phyloP scores from a whole-genome alignment of 2,797 vertebrate species.

The Rhinichthys osculus region DNA sequence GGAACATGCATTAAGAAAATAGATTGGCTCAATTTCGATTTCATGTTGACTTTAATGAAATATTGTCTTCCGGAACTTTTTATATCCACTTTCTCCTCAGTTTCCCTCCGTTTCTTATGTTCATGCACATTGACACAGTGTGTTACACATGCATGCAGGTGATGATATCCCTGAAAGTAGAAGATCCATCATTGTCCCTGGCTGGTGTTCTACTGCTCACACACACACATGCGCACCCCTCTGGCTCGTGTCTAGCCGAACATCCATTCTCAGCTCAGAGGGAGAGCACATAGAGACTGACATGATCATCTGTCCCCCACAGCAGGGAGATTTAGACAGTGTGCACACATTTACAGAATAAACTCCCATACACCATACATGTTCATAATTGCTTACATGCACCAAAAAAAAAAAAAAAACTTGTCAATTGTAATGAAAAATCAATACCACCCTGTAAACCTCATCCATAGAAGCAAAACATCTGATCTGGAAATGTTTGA shows the following conservation, averaged over 20 bases:
- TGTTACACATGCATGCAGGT: conserved; percentile 72
- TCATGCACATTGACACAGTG: conserved; percentile 59
- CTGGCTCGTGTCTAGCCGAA: conserved; percentile 71
- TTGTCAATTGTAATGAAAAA: conserved; percentile 41
- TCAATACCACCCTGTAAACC: conserved; percentile 40
- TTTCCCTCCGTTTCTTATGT: conserved; percentile 5
- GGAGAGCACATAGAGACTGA: conserved; percentile 68
- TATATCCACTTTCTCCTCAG: background rate
- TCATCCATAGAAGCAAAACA: conserved; percentile 17
- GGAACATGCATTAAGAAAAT: conserved; percentile 36
- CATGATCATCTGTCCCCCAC: conserved; percentile 66
- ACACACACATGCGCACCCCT: conserved; percentile 44
- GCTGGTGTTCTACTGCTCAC: conserved; percentile 32
- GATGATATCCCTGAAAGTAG: conserved; percentile 77
- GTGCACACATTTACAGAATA: conserved; percentile 58
- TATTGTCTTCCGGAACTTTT: conserved; percentile 6
- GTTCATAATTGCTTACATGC: conserved; percentile 44
- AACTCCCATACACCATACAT: conserved; percentile 43
- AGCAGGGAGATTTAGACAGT: conserved; percentile 71
- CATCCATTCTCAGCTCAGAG: conserved; percentile 75
- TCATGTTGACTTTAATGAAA: conserved; percentile 32
- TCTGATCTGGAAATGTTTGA: conserved; percentile 29
- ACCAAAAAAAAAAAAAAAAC: conserved; percentile 30
- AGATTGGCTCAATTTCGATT: conserved; percentile 24
- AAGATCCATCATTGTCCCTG: conserved; percentile 77